A percentile compares a stretch with the other conserved stretches of the same genome.
These are phyloP conservation scores for Plumapathes pennacea DNA, from an alignment of 92 coral and sea anemone species.

Conservation along the genomic window DNA sequence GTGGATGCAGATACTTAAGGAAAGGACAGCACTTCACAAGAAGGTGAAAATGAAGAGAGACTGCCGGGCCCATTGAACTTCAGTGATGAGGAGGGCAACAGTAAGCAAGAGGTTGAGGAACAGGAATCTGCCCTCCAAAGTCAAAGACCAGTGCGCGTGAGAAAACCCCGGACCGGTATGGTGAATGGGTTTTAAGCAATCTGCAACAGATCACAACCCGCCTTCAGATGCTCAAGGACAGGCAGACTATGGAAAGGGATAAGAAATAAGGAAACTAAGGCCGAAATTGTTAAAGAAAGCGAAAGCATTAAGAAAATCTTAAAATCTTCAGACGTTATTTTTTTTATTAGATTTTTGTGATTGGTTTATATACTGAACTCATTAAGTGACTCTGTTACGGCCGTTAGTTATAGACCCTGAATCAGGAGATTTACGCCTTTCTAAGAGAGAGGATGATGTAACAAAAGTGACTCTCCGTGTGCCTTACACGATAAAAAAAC, in stretches of 20 bases:
- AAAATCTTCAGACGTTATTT: too few relatives aligned
- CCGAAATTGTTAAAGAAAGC: slow-evolving; percentile 12
- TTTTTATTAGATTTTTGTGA: too few relatives aligned
- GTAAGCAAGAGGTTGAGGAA: slow-evolving; percentile 7
- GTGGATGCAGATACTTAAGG: background rate
- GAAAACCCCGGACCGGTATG: slow-evolving; percentile 40
- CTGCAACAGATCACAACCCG: slow-evolving; percentile 7
- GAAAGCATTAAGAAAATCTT: slow-evolving; percentile 1
- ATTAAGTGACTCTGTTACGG: too few relatives aligned
- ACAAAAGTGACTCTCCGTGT: too few relatives aligned
- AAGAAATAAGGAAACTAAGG: slow-evolving; percentile 8
- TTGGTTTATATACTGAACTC: too few relatives aligned
- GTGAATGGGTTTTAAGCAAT: slow-evolving; percentile 26
- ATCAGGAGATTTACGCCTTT: too few relatives aligned
- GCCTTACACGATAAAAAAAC: too few relatives aligned
- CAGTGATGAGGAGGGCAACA: background rate
- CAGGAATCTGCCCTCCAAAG: slow-evolving; percentile 1
- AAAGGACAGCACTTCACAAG: background rate
- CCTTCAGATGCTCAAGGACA: slow-evolving; percentile 9
- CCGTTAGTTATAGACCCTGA: too few relatives aligned
- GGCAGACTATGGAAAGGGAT: slow-evolving; percentile 3
- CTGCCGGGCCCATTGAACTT: slow-evolving; percentile 2
- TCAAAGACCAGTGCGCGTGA: slow-evolving; percentile 28
- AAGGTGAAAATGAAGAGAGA: background rate
- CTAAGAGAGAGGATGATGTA: too few relatives aligned